Conservation (phyloP, 1,140 invertebrate genomes). For the Bombus waltoni region DNA sequence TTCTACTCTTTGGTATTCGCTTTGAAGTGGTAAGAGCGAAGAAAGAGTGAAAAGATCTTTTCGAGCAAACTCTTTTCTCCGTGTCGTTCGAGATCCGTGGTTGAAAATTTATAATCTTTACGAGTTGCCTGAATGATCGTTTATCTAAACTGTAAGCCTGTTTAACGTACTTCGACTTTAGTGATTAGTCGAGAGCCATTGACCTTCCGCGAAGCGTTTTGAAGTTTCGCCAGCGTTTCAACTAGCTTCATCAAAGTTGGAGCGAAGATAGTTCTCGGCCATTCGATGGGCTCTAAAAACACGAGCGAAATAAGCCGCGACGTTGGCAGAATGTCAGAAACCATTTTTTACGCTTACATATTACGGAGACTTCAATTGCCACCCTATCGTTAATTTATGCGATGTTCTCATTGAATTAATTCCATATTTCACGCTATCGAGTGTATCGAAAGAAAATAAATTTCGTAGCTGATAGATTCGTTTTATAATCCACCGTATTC, state of each 20-base stretch:
- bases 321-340: not conserved
- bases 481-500: not conserved
- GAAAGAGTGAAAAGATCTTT: not conserved
- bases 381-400: not conserved
- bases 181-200: not conserved
- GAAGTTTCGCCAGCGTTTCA: conserved; percentile 2
- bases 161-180: not conserved
- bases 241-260: not conserved
- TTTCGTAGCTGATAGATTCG: not conserved
- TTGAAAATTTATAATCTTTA: not conserved
- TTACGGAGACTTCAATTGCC: not conserved
- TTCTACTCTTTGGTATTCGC: not conserved
- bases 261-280: too few species aligned
- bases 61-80: not conserved
- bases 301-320: not conserved
- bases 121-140: not conserved
- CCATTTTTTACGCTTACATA: not conserved
- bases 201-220: not conserved
- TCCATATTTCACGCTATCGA: not conserved
- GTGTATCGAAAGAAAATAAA: not conserved
- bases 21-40: too few species aligned
- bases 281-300: not conserved
- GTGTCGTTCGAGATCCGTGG: too few species aligned
- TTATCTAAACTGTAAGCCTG: not conserved
- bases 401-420: too few species aligned